These are phyloP conservation scores for Antheraea yamamai DNA, from an alignment of 2,888 invertebrate species.

Conservation along the genomic window DNA sequence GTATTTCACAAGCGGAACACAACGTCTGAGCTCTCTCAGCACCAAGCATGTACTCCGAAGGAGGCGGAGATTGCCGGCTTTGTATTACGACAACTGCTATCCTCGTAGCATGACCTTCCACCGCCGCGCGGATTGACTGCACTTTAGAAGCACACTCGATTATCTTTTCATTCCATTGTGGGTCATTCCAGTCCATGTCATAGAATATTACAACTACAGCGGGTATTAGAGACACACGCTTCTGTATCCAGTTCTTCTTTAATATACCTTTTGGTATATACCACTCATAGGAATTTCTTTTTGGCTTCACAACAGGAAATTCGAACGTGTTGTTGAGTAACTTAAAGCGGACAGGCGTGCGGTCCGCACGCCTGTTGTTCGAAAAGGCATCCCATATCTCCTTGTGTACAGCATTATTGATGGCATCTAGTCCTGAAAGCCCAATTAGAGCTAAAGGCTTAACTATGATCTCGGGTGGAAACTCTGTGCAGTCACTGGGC, in stretches of 20 bases:
- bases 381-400: conserved; percentile 97
- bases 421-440: conserved; percentile 92
- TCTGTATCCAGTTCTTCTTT: conserved; percentile 97
- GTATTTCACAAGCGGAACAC: conserved; percentile 95
- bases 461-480: conserved; percentile 92
- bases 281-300: conserved; percentile 96
- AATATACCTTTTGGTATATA: conserved; percentile 97
- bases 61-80: conserved; percentile 88
- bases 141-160: conserved; percentile 96
- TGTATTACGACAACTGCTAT: conserved; percentile 96
- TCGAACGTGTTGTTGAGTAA: conserved; percentile 91
- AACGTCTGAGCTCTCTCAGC: conserved; percentile 95
- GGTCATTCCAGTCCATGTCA: conserved; percentile 98
- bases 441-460: conserved; percentile 94
- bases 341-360: conserved; percentile 92
- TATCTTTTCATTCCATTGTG: conserved; percentile 96
- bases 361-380: conserved; percentile 89
- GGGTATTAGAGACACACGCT: conserved; percentile 94
- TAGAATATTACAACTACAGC: conserved; percentile 97
- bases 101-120: conserved; percentile 87
- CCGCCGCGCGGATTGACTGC: conserved; percentile 88
- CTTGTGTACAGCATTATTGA: conserved; percentile 93
- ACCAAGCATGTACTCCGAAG: conserved; percentile 91
- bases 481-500: conserved; percentile 83
- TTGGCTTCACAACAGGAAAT: conserved; percentile 93